A percentile compares a stretch with the other conserved stretches of the same genome.
phyloP scores from a whole-genome alignment of 2,888 invertebrate species.

The Megalurothrips usitatus region DNA sequence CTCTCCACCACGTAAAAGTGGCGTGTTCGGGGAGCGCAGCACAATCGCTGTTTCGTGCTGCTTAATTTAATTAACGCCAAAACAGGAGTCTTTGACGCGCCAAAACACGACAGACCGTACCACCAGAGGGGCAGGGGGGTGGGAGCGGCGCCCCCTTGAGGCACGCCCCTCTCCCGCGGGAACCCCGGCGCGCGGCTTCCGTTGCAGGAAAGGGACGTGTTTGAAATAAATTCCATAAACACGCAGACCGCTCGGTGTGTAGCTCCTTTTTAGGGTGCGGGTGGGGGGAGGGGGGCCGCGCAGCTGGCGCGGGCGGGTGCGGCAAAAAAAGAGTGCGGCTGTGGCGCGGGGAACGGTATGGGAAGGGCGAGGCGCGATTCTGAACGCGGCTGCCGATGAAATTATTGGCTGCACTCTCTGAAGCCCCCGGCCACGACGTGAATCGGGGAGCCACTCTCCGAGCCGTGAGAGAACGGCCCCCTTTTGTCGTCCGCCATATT shows the following conservation, averaged over 20 bases:
- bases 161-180: no score
- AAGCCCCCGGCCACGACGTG: no score
- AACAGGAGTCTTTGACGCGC: neutral
- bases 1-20: neutral
- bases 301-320: neutral
- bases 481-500: no score
- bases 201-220: neutral
- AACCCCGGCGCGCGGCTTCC: no score
- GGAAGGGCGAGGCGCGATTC: neutral
- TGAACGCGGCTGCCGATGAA: no score
- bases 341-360: neutral
- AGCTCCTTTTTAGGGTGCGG: neutral
- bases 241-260: neutral
- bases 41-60: neutral
- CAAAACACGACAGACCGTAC: neutral
- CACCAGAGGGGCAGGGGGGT: neutral
- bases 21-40: no score
- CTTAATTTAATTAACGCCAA: neutral
- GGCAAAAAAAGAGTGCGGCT: neutral
- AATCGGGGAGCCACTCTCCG: neutral
- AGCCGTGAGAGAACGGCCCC: neutral
- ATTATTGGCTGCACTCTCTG: no score
- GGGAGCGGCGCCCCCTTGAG: neutral
- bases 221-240: slow-evolving; percentile 20
- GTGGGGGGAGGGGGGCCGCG: neutral